A percentile compares a stretch with the other conserved stretches of the same genome.
Evolutionary conservation across 1,140 invertebrate species (phyloP).

Genomic region (Holotrichia oblita): DNA sequence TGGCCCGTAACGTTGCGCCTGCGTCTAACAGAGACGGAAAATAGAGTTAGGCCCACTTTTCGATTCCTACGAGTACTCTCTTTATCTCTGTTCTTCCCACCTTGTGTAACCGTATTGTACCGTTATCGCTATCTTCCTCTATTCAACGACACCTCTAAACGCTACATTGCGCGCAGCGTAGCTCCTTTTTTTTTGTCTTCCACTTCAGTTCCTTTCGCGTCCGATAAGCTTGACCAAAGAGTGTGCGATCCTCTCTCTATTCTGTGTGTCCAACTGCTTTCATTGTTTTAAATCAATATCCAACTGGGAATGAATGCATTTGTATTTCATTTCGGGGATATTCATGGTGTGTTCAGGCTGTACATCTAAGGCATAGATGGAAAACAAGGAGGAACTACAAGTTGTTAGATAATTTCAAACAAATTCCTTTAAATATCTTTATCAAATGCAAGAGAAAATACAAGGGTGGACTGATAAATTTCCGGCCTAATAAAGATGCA

Average conservation of each 20-base stretch:
- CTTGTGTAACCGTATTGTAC: background rate
- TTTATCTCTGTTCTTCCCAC: conserved; percentile 41
- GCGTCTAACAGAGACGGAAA: background rate
- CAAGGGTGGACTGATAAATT: no score
- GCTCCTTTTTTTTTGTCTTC: background rate
- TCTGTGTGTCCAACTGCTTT: conserved; percentile 44
- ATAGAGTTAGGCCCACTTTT: background rate
- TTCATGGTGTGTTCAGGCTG: background rate
- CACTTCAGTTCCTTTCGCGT: conserved; percentile 10
- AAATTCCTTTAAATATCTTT: no score
- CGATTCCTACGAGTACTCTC: conserved; percentile 48
- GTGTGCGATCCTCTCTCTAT: conserved; percentile 44
- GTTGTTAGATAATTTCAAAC: no score
- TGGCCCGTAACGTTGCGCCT: conserved; percentile 41
- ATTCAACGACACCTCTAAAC: background rate
- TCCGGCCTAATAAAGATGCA: no score
- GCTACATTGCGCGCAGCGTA: background rate
- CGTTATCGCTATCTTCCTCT: background rate
- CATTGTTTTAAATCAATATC: conserved; percentile 58
- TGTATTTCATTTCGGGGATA: conserved; percentile 35
- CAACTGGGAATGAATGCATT: conserved; percentile 7
- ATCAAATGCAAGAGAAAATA: no score
- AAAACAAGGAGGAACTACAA: no score
- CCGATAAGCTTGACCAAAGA: conserved; percentile 25
- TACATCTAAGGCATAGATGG: background rate